Evolutionary conservation across 2,113 vertebrate species (phyloP).

Genomic region (Thinocorus orbignyianus): DNA sequence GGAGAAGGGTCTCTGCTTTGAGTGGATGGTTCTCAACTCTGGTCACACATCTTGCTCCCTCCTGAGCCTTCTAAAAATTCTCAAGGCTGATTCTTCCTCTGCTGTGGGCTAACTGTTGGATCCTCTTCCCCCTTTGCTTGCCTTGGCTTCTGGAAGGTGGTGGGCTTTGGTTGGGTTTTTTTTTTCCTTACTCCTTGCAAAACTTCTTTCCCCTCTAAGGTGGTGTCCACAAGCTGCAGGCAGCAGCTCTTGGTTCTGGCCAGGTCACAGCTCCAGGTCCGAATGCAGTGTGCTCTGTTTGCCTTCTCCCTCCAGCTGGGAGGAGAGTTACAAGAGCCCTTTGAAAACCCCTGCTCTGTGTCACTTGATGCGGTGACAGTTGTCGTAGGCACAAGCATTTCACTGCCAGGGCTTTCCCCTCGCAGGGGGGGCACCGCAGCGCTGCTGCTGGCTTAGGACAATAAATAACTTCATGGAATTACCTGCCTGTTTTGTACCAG

Average conservation of each 20-base stretch:
- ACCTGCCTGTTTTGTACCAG: not conserved
- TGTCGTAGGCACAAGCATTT: not conserved
- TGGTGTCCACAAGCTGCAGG: not conserved
- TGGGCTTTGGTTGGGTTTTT: too few relatives aligned
- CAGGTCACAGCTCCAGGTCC: too few relatives aligned
- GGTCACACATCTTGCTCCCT: not conserved
- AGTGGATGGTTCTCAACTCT: not conserved
- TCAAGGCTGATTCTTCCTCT: not conserved
- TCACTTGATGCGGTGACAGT: not conserved
- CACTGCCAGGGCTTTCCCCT: not conserved
- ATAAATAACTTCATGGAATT: constrained; percentile 22
- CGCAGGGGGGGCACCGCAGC: not conserved
- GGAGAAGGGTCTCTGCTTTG: not conserved
- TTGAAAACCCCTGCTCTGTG: rapidly evolving
- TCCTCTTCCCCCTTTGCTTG: not conserved
- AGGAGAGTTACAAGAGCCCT: too few relatives aligned
- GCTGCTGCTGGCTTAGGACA: not conserved
- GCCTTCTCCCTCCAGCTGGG: rapidly evolving
- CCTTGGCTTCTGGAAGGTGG: not conserved
- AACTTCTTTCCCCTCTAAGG: not conserved
- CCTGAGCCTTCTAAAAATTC: not conserved
- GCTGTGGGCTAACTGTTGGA: not conserved
- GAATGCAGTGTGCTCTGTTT: not conserved
- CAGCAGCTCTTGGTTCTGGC: not conserved
- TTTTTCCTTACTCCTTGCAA: not conserved